Evolutionary conservation across 2,888 invertebrate genomes (phyloP).

Genomic region (Margaritifera margaritifera): DNA sequence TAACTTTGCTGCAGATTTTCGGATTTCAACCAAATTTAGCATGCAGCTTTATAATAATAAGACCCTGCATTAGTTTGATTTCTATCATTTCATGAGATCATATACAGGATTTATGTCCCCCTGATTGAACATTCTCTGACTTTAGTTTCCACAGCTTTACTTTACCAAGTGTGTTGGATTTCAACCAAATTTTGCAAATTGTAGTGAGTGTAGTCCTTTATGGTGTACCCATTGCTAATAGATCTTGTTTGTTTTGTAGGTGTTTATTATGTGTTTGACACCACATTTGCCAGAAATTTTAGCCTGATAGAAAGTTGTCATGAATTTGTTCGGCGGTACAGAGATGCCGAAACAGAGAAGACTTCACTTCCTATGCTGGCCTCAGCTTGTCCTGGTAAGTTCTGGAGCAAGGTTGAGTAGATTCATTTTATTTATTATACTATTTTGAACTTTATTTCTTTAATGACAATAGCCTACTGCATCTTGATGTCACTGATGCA

Average conservation of each 20-base stretch:
- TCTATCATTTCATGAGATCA: no score
- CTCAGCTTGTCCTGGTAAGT: slow-evolving; percentile 92
- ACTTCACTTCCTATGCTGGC: slow-evolving; percentile 89
- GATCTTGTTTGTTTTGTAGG: slow-evolving; percentile 73
- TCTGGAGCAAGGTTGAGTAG: neutral
- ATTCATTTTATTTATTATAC: neutral
- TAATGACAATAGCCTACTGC: no score
- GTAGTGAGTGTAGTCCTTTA: neutral
- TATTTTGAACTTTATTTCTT: no score
- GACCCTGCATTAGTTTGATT: no score
- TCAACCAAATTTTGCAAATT: no score
- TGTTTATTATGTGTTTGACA: slow-evolving; percentile 90
- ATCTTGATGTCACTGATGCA: neutral
- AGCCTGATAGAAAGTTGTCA: slow-evolving; percentile 87
- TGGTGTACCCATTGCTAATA: neutral
- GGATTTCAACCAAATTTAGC: no score
- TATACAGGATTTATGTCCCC: no score
- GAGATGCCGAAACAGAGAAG: slow-evolving; percentile 76
- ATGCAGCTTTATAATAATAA: no score
- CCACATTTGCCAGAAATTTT: slow-evolving; percentile 91
- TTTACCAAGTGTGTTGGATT: no score
- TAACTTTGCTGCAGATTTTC: no score
- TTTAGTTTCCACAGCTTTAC: no score
- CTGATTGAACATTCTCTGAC: no score
- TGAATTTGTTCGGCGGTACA: slow-evolving; percentile 88